Base-by-base conservation (phyloP, 2,113 vertebrate species). In the Pithys albifrons region DNA sequence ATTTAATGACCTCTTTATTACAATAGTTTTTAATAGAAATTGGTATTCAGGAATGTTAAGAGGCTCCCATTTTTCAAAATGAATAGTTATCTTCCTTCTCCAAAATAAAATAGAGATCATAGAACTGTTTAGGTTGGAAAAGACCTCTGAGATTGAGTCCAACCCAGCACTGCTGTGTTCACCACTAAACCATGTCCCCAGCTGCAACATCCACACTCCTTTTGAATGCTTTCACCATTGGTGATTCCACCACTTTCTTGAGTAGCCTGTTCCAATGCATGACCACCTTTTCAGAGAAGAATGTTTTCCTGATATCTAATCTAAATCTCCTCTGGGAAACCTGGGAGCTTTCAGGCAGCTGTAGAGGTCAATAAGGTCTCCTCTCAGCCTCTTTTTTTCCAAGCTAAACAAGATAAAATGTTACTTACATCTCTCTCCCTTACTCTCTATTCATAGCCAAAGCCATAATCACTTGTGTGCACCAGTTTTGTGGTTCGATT, bases 131-230 rank as follows among this genome's bases (percentile, higher is more conserved):
- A 54, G 6, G 4, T 41, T 54, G 19, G 24, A 75, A 48, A 49
- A 73, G 39, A 54, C 5, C 5, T n/a, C 24, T 61, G 39, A 82
- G 74, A 48, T 28, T 0, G 0, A 82, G 7, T 46, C 24, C 11
- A 5, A 10, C 12, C n/a, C 46, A 54, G 10, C 33, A n/a, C 33
- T 23, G 3, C 12, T 0, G 0, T 41, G n/a, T 25, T 67, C 28
- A 39, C 24, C 6, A 14, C 13, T 69, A 75, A 59, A 41, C 8
- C 15, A 16, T 7, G 52, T n/a, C 22, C 14, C 23, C 45, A 59
- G 4, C 15, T n/a, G 24, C 13, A 24, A 54, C 19, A 59, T 39
- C 12, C 54, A 54, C 19, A 48, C 6, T 31, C 3, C 2, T 48
- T 61, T 41, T n/a, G n/a, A 54, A 48, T 11, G 25, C 33, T 75